phyloP scores from a whole-genome alignment of 2,113 vertebrate genomes.

The Ochotona curzoniae region DNA sequence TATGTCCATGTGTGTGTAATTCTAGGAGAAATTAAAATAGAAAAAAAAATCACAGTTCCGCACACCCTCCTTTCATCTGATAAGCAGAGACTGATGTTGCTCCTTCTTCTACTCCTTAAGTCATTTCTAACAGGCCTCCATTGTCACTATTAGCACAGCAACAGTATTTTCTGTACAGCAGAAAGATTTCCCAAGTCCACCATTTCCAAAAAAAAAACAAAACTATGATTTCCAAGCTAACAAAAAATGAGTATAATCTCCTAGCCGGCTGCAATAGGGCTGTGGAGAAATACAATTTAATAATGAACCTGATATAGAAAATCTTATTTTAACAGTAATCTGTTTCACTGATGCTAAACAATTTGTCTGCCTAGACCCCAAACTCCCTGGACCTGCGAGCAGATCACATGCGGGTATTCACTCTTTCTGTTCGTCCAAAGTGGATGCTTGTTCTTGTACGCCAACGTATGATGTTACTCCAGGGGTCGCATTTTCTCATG shows the following conservation, averaged over 20 bases:
- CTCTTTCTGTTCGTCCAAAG: not conserved
- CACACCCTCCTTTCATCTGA: not conserved
- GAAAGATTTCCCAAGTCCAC: constrained; percentile 58
- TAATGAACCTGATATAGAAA: constrained; percentile 25
- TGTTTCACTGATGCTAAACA: not conserved
- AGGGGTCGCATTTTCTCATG: not conserved
- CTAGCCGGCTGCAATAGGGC: not conserved
- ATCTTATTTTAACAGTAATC: not conserved
- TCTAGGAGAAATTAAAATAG: not conserved
- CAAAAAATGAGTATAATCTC: not conserved
- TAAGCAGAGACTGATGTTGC: not conserved
- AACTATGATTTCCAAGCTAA: constrained; percentile 53
- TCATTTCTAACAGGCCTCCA: constrained; percentile 41
- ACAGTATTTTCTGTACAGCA: constrained; percentile 45
- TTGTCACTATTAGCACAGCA: constrained; percentile 10
- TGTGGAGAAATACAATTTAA: not conserved
- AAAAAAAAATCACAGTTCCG: not conserved
- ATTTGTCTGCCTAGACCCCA: no score
- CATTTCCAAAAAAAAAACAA: constrained; percentile 30
- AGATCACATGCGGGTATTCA: rapidly evolving
- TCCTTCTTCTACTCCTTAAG: not conserved
- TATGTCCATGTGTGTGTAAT: not conserved
- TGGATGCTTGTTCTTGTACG: not conserved
- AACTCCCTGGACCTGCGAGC: not conserved
- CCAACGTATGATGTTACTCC: not conserved